Evolutionary conservation across 2,888 invertebrate species (phyloP).

Genomic region (Nephrocerus scutellatus): DNA sequence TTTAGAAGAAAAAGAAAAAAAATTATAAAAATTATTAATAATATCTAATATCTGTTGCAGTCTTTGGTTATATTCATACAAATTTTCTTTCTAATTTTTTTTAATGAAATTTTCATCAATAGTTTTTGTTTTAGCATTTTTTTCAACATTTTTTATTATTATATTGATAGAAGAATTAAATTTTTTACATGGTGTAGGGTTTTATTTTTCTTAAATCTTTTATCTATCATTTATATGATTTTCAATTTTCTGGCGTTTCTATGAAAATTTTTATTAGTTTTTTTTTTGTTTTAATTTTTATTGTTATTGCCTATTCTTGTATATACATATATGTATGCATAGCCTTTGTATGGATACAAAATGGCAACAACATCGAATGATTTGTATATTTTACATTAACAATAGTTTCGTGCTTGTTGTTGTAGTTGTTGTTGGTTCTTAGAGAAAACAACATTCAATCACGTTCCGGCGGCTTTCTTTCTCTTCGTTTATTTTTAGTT

Average conservation of each 20-base stretch:
- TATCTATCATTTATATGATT: slow-evolving; percentile 5
- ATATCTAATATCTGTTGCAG: slow-evolving; percentile 51
- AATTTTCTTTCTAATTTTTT: slow-evolving; percentile 14
- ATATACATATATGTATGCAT: neutral
- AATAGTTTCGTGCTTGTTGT: too few relatives aligned
- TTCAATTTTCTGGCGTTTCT: slow-evolving; percentile 3
- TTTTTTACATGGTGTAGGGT: slow-evolving; percentile 4
- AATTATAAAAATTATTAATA: slow-evolving; percentile 41
- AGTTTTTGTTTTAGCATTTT: slow-evolving; percentile 4
- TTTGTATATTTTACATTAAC: slow-evolving; percentile 10
- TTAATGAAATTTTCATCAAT: slow-evolving; percentile 7
- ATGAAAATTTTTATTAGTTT: slow-evolving; percentile 1
- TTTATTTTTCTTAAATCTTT: slow-evolving; percentile 9
- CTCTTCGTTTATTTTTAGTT: too few relatives aligned
- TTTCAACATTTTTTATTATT: slow-evolving; percentile 5
- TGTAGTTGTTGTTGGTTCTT: too few relatives aligned
- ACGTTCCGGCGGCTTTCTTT: too few relatives aligned
- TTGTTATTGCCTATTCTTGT: neutral
- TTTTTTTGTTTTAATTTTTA: slow-evolving; percentile 4
- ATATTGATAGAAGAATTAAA: too few relatives aligned
- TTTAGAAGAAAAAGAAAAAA: slow-evolving; percentile 1
- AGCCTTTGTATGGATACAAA: too few relatives aligned
- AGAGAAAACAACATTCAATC: too few relatives aligned
- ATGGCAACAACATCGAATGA: slow-evolving; percentile 23
- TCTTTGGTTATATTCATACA: slow-evolving; percentile 45